Evolutionary conservation across 1,140 invertebrate species (phyloP), one percentile per base, ranked within the genome.

Genomic region (Cylas formicarius): DNA sequence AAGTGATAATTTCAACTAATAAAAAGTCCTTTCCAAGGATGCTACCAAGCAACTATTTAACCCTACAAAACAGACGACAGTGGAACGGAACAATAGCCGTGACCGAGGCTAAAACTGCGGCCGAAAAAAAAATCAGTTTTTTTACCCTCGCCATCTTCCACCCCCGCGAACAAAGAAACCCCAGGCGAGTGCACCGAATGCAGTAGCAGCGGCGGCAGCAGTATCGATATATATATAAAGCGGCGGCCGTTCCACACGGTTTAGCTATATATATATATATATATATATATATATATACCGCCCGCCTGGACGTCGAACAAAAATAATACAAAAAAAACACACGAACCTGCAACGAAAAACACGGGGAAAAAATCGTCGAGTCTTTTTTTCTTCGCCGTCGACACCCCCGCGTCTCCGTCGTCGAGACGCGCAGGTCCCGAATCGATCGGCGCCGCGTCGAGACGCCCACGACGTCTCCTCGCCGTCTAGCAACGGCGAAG

Each of bases 321-420:
- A 48, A 48, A 48, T 42, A 43, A 35, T 42, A 17, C 46, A 48
- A 48, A 48, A 48, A 48, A 48, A 48, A 48, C 38, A 34, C 24
- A n/a, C n/a, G n/a, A n/a, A n/a, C 39, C 46, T 26, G 46, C 46
- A 48, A 48, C 46, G 46, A 48, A 48, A 48, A 48, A 48, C 39
- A 48, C 45, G 45, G n/a, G n/a, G 43, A 48, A 48, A 47, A 48
- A 48, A 48, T 48, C 40, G 23, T 43, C 24, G 27, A n/a, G n/a
- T n/a, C n/a, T 43, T 43, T 42, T 48, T 48, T 43, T 28, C 32
- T 42, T 34, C 3, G 8, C 11, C 21, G 16, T 42, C 32, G 21
- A 23, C 16, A 10, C 16, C 10, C 24, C 22, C 18, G 23, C 8
- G 18, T 27, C 44, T 21, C 16, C 36, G 20, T 37, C 40, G 33